Conservation (phyloP, 2,888 invertebrate species). For the Idaea straminata region DNA sequence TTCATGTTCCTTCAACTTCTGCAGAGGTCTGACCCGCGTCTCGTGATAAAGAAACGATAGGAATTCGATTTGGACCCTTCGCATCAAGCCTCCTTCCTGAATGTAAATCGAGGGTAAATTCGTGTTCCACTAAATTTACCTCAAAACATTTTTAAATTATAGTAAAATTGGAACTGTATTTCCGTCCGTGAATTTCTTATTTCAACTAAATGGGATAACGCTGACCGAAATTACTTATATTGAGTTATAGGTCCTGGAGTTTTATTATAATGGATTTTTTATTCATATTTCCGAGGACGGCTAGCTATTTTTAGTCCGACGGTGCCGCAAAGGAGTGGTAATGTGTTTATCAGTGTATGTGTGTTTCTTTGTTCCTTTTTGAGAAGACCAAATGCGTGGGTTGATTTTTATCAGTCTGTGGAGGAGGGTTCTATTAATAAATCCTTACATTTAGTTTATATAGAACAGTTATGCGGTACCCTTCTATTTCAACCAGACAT, state of each 20-base stretch:
- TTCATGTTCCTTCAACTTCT: constrained; percentile 43
- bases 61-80: constrained; percentile 74
- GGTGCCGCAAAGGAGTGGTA: background rate
- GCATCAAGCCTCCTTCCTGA: constrained; percentile 61
- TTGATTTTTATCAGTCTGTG: too few species aligned
- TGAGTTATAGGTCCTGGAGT: background rate
- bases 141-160: constrained; percentile 58
- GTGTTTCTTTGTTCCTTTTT: too few species aligned
- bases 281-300: background rate
- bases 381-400: too few species aligned
- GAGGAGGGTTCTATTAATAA: too few species aligned
- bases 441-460: too few species aligned
- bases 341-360: too few species aligned
- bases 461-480: too few species aligned
- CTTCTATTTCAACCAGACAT: too few species aligned
- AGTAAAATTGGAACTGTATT: constrained; percentile 48
- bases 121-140: constrained; percentile 54
- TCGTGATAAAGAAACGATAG: constrained; percentile 63
- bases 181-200: constrained; percentile 18
- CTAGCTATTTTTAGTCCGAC: background rate
- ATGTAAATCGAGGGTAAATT: constrained; percentile 69
- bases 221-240: constrained; percentile 3
- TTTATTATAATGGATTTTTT: background rate
- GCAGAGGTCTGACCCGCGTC: constrained; percentile 38
- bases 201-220: constrained; percentile 1